Base-by-base conservation (phyloP, 1,140 invertebrate species). In the Calephelis nemesis region DNA sequence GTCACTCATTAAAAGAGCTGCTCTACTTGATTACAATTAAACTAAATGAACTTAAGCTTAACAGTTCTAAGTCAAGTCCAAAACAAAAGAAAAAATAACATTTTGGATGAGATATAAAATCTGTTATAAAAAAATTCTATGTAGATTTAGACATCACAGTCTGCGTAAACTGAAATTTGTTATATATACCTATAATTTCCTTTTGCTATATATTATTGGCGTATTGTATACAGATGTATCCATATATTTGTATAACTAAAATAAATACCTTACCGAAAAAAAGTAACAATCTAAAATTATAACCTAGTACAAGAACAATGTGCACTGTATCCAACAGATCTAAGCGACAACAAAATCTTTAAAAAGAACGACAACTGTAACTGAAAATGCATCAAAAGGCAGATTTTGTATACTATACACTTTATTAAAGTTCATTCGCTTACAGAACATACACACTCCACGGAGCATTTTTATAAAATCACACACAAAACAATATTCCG, bases 211-310 rank as follows among this genome's bases (percentile, higher is more conserved):
- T 72, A 73, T 68, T 73, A 79, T 80, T 76, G 83, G 79, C 76
- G 73, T 71, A 72, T 88, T 91, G 89, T 90, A 91, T 91, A 91
- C 89, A 87, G 82, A 74, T 86, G 89, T 91, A 91, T 91, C 88
- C 88, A 87, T 84, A 83, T 81, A 83, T 86, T 84, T 83, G 81
- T 90, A 87, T 80, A 88, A 88, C 89, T 91, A 91, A 91, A 91
- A 91, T 91, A 91, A 91, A 91, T 91, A 91, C 83, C 88, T 91
- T 91, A 90, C 82, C 52, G 73, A 85, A 86, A 75, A 87, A 81
- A 79, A 88, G 87, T 80, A 81, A 86, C 84, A 89, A 75, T 80
- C 84, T 88, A 83, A 83, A 77, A 78, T 81, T 84, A 65, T 52
- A 83, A 77, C 78, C 74, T 82, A 81, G 71, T 73, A 72, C 79